Conservation (phyloP, 2,888 invertebrate species). For the Allophyes oxyacanthae region DNA sequence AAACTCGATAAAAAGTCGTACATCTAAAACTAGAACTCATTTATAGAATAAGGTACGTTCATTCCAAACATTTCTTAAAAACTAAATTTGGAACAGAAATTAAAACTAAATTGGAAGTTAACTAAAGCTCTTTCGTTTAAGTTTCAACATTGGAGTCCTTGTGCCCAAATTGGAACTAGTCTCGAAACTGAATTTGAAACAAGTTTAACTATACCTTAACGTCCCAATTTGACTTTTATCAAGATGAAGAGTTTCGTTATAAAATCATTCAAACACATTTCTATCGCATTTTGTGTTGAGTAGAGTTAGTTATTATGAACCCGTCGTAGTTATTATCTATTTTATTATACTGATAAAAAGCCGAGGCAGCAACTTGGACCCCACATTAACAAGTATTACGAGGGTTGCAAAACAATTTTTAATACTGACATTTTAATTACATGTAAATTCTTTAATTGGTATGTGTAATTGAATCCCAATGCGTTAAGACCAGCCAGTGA, state of each 20-base stretch:
- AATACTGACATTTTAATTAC: constrained; percentile 61
- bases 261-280: constrained; percentile 33
- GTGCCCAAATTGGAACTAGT: constrained; percentile 43
- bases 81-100: constrained; percentile 23
- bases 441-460: constrained; percentile 54
- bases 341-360: constrained; percentile 22
- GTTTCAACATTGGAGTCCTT: constrained; percentile 26
- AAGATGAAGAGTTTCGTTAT: constrained; percentile 19
- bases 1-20: neutral
- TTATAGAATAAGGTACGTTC: neutral
- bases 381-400: constrained; percentile 19
- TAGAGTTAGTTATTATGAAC: constrained; percentile 7
- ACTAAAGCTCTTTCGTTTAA: constrained; percentile 29
- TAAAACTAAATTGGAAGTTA: constrained; percentile 31
- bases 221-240: constrained; percentile 38
- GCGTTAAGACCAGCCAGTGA: constrained; percentile 54
- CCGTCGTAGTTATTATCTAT: constrained; percentile 11
- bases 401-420: constrained; percentile 47
- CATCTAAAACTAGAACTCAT: no score
- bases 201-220: constrained; percentile 34
- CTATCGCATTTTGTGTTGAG: constrained; percentile 17
- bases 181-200: constrained; percentile 40
- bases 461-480: constrained; percentile 64
- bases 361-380: constrained; percentile 6
- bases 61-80: constrained; percentile 5